Base-by-base conservation (phyloP, 2,797 vertebrate species). In the Melanotaenia parkinsoni region DNA sequence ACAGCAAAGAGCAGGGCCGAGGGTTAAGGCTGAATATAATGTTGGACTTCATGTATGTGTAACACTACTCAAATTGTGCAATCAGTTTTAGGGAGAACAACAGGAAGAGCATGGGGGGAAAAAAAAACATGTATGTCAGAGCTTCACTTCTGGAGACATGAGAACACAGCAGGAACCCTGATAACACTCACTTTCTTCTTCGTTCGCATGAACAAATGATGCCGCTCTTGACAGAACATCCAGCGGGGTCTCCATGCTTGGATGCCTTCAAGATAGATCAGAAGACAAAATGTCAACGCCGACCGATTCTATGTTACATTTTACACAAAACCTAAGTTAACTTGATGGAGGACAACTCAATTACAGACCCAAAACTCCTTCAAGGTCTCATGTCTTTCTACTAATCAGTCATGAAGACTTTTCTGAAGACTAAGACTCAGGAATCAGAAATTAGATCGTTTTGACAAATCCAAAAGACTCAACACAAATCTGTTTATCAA, bases 151-250 rank as follows among this genome's bases (percentile, higher is more conserved):
- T n/a, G 37, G n/a, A 22, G 43, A 64, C 63, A 70, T 37, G 24
- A 57, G 72, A 58, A 67, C 43, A 50, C 16, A 53, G 51, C 1
- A 3, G 26, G 37, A 3, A 8, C 54, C 61, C 20, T 10, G 63
- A 40, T 40, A 1, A 59, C 72, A 97, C 98, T 98, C 88, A 99
- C 98, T 96, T 88, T 99, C 98, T 87, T 99, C 96, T 78, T 99
- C 98, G 40, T 96, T 97, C 1, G 97, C 98, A 8, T 99, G 98
- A 65, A 99, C 96, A 88, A 98, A 95, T 50, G 97, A 99, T 24
- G 98, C 98, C 77, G 98, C 98, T 95, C 98, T 95, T 24, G 98
- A 99, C 92, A 99, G 79, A 76, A 99, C 98, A 92, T 99, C 98
- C 96, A 99, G 61, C 4, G 98, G 97, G 26, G 97, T 99, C 95